Base-by-base conservation (phyloP, 2,888 invertebrate species). In the Drosophila parthenogenetica region DNA sequence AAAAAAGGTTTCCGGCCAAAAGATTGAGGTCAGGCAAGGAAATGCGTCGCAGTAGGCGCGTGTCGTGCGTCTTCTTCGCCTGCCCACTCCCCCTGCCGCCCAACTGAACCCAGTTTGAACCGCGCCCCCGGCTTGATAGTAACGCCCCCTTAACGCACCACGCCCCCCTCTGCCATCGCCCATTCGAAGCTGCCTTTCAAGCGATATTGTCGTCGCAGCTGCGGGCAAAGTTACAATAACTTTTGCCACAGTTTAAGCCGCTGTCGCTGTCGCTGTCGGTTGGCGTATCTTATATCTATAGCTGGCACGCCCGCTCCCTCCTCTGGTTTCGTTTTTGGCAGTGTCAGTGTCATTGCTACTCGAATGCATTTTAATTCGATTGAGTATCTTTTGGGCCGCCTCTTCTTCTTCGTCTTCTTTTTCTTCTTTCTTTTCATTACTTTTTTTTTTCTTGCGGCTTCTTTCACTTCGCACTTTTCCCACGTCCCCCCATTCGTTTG, bases 341-440 rank as follows among this genome's bases (percentile, higher is more conserved):
- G 78, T 85, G 77, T 81, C 81, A 79, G 77, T 79, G 79, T 68
- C 82, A 79, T 72, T 81, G 81, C 77, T 85, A 68, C 70, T 74
- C 80, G 79, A 84, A 80, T 87, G 85, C 87, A 87, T 87, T 84
- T 85, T 85, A 84, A 79, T 84, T 81, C 85, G 85, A 84, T 84
- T 78, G 78, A 84, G 87, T 79, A 71, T 72, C 59, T 72, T 76
- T 72, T 35, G 57, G 60, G 68, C 64, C 53, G 55, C 57, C 43
- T 63, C 35, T 35, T 11, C 35, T 35, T 13, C 35, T 13, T 35
- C 11, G 13, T 35, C 11, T 13, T 35, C 2, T 53, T 49, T 40
- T 32, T 49, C 32, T 48, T 49, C 29, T 11, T 39, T 50, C 14
- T 11, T 51, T 48, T 39, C 22, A 25, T 61, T 43, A 16, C n/a